Conservation (phyloP, 2,888 invertebrate genomes). For the Acleris sparsana region DNA sequence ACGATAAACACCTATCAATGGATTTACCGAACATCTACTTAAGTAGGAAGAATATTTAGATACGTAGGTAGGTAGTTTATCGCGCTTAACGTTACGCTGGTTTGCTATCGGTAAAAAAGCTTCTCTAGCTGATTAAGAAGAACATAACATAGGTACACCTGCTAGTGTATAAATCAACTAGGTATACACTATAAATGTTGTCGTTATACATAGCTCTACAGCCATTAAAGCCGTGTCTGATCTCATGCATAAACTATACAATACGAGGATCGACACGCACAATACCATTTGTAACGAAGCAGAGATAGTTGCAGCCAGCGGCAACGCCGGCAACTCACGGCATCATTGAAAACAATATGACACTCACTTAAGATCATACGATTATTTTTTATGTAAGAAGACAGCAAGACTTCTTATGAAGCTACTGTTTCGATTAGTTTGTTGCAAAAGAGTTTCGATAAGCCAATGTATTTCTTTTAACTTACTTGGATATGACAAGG, state of each 20-base stretch:
- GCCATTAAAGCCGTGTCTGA: conserved; percentile 1
- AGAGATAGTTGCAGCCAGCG: conserved; percentile 4
- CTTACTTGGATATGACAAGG: too few relatives aligned
- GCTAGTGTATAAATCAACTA: too few relatives aligned
- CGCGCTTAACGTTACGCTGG: conserved; percentile 8
- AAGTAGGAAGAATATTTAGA: conserved; percentile 9
- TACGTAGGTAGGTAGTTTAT: conserved; percentile 10
- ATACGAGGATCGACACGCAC: conserved; percentile 3
- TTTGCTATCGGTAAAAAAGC: conserved; percentile 6
- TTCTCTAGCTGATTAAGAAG: neutral
- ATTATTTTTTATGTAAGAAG: too few relatives aligned
- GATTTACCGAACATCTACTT: conserved; percentile 24
- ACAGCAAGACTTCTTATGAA: too few relatives aligned
- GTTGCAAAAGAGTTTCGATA: too few relatives aligned
- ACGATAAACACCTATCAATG: conserved; percentile 11
- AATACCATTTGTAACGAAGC: conserved; percentile 8
- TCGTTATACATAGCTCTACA: neutral
- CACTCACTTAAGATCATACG: too few relatives aligned
- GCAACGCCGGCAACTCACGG: neutral
- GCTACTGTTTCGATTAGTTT: too few relatives aligned
- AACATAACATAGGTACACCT: too few relatives aligned
- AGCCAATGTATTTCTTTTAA: too few relatives aligned
- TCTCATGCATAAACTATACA: neutral
- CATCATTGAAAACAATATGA: conserved; percentile 13
- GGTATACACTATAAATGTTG: neutral